Evolutionary conservation across 2,113 vertebrate genomes (phyloP), one percentile per base, ranked within the genome.

Genomic region (Excalfactoria chinensis): DNA sequence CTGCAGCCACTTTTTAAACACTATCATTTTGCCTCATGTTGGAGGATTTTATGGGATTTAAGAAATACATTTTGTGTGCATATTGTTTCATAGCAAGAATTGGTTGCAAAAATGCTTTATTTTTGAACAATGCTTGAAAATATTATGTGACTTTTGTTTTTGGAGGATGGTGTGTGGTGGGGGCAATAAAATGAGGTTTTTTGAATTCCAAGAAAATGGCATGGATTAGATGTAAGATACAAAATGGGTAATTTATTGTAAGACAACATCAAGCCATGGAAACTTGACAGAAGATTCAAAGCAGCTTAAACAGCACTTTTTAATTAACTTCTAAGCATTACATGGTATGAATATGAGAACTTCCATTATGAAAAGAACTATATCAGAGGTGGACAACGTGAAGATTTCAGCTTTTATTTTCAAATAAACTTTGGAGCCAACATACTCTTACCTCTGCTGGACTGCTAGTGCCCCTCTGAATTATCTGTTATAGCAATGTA

Each of bases 251-350:
- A 99, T 98, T 97, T 98, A 98, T 98, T 98, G 98, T 98, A 97
- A 98, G 97, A 98, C 98, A 99, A 98, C 99, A 99, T 98, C 99
- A 98, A 98, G 98, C 99, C 99, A 99, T 98, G 98, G 98, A 98
- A 99, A 98, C 98, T 98, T 97, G 97, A 98, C 98, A 98, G 99
- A 99, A 99, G 98, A 98, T 97, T 98, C 98, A 98, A 98, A 98
- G 98, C 98, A 97, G 98, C 98, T 98, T 97, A 97, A 97, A 95
- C 97, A 97, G 98, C 98, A 98, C 98, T 98, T 98, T 98, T 98
- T 97, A 95, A 95, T 97, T 98, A 97, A 98, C 97, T 97, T 97
- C 97, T 97, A 98, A 97, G 97, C 97, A 96, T 97, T 97, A 95
- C 96, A 91, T 96, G 97, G 97, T 97, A 97, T 96, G 97, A 96